A percentile compares a stretch with the other conserved stretches of the same genome.
Conservation (phyloP, 2,113 vertebrate species). For the Myanophis thanlyinensis region DNA sequence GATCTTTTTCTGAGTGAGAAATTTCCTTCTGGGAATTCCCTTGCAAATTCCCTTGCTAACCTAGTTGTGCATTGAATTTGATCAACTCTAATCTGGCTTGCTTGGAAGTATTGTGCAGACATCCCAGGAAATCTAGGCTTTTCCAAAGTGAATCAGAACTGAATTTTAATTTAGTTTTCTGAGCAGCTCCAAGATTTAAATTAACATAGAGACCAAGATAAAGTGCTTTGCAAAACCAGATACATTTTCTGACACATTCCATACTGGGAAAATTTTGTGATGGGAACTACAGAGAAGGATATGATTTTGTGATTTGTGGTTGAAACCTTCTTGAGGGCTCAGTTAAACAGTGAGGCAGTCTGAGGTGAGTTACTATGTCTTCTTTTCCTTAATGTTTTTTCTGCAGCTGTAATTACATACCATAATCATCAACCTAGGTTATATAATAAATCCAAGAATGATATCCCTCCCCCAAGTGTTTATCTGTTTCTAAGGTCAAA, state of each 20-base stretch:
- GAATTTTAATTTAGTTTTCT: too few species aligned
- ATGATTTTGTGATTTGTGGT: not conserved
- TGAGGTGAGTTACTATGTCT: not conserved
- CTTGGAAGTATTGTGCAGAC: too few species aligned
- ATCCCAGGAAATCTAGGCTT: too few species aligned
- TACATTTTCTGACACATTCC: not conserved
- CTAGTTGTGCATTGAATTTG: too few species aligned
- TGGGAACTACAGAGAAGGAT: not conserved
- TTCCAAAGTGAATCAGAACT: too few species aligned
- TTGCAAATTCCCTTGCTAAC: too few species aligned
- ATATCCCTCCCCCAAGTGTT: not conserved
- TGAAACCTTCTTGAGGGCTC: not conserved
- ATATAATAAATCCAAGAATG: not conserved
- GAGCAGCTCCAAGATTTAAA: not conserved
- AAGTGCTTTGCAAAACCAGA: not conserved
- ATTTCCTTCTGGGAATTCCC: not conserved
- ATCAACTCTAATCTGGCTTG: too few species aligned
- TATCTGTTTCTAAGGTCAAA: not conserved
- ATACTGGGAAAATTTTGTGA: not conserved
- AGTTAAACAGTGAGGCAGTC: too few species aligned
- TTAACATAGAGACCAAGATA: not conserved
- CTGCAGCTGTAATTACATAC: not conserved
- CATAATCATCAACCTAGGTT: not conserved
- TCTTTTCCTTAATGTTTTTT: not conserved
- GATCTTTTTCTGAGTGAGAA: not conserved